Evolutionary conservation across 2,113 vertebrate genomes (phyloP).

Genomic region (Tupaia chinensis): DNA sequence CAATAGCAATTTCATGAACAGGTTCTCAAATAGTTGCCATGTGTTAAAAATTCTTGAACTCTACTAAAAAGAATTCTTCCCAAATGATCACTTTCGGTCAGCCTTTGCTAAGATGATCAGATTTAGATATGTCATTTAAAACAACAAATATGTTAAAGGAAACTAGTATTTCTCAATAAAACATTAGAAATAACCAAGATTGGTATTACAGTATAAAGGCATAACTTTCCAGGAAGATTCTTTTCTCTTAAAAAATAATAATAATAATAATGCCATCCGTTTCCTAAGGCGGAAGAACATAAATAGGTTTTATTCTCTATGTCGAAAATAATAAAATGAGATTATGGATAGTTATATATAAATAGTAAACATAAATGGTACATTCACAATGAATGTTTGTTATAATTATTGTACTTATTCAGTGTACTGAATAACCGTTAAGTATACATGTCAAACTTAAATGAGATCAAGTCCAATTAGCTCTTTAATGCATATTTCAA

Average conservation of each 20-base stretch:
- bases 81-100: not conserved
- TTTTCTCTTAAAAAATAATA: not conserved
- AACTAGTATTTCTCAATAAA: slow-evolving; percentile 30
- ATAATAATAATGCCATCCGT: not conserved
- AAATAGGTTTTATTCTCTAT: not conserved
- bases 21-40: not conserved
- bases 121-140: slow-evolving; percentile 3
- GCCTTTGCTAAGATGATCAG: not conserved
- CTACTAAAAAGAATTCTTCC: not conserved
- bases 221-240: not conserved
- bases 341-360: not conserved
- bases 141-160: not conserved
- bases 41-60: not conserved
- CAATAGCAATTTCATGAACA: not conserved
- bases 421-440: not conserved
- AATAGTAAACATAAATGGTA: not conserved
- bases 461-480: not conserved
- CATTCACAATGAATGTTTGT: not conserved
- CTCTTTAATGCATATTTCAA: not conserved
- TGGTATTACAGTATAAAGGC: not conserved
- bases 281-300: not conserved
- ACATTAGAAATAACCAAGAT: not conserved
- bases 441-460: not conserved
- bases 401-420: not conserved
- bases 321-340: not conserved